Percentiles rank a stretch among this genome's conserved stretches.
These are phyloP conservation scores for Druon quercuslanigerum DNA, from an alignment of 1,140 invertebrate genomes.

Conservation along the genomic window DNA sequence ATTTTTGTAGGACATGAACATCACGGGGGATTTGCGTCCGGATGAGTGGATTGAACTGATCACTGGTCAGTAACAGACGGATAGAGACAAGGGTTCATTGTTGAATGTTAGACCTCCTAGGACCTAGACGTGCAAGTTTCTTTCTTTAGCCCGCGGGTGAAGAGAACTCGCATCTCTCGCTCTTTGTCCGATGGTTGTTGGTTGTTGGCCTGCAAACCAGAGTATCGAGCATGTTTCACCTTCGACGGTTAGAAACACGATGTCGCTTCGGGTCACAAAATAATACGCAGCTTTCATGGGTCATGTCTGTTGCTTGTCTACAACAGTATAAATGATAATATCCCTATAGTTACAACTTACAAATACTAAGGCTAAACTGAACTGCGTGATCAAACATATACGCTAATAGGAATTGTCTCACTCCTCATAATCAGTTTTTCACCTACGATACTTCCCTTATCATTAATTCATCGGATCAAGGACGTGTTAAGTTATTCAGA, in stretches of 20 bases:
- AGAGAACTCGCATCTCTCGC: background rate
- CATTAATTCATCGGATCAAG: constrained; percentile 18
- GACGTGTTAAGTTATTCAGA: constrained; percentile 26
- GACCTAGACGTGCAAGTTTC: too few species aligned
- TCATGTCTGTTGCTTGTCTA: background rate
- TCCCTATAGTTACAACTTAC: background rate
- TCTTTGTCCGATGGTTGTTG: background rate
- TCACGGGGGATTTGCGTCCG: too few species aligned
- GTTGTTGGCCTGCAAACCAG: background rate
- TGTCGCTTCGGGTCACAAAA: constrained; percentile 13
- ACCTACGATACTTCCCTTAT: constrained; percentile 19
- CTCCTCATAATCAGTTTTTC: constrained; percentile 2
- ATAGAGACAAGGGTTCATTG: too few species aligned
- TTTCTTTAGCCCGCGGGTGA: too few species aligned
- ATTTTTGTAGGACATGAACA: too few species aligned
- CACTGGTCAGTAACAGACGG: too few species aligned
- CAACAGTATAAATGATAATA: background rate
- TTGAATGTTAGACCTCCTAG: too few species aligned
- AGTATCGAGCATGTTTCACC: background rate
- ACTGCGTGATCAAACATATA: background rate
- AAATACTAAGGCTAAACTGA: background rate
- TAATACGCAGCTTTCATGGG: constrained; percentile 16
- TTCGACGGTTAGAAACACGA: constrained; percentile 1
- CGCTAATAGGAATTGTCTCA: constrained; percentile 13
- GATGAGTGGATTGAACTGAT: too few species aligned